phyloP scores from a whole-genome alignment of 2,797 vertebrate genomes.

The Halcyon smyrnensis region DNA sequence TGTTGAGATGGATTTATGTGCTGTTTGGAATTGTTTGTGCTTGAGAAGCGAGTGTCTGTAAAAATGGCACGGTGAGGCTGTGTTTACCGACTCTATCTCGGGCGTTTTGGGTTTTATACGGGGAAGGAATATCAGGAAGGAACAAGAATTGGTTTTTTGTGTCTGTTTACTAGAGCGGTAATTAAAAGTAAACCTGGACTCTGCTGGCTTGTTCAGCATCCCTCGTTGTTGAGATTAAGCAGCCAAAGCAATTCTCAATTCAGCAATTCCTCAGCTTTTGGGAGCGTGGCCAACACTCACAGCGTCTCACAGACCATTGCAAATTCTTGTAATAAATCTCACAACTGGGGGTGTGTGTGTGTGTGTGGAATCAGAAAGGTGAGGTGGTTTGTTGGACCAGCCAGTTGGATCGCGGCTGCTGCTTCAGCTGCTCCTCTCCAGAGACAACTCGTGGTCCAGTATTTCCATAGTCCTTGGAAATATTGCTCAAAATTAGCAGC shows the following conservation, averaged over 20 bases:
- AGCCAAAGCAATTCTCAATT: constrained; percentile 59
- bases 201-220: constrained; percentile 37
- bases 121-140: not conserved
- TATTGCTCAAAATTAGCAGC: not conserved
- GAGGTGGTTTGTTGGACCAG: not conserved
- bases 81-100: not conserved
- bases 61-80: not conserved
- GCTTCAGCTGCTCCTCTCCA: not conserved
- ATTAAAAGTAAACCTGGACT: constrained; percentile 56
- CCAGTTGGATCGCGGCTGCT: not conserved
- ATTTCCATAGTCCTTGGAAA: not conserved
- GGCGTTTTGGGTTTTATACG: not conserved
- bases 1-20: not conserved
- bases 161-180: constrained; percentile 7
- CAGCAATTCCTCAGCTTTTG: constrained; percentile 63
- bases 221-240: constrained; percentile 28
- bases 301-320: constrained; percentile 53
- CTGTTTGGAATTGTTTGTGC: not conserved
- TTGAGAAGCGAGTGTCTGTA: not conserved
- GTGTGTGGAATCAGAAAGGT: not conserved
- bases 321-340: constrained; percentile 56
- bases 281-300: constrained; percentile 52
- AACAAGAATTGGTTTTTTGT: not conserved
- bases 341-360: not conserved
- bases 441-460: not conserved